A percentile compares a stretch with the other conserved stretches of the same genome.
phyloP scores from a whole-genome alignment of 2,888 invertebrate genomes.

The Clostera curtula region DNA sequence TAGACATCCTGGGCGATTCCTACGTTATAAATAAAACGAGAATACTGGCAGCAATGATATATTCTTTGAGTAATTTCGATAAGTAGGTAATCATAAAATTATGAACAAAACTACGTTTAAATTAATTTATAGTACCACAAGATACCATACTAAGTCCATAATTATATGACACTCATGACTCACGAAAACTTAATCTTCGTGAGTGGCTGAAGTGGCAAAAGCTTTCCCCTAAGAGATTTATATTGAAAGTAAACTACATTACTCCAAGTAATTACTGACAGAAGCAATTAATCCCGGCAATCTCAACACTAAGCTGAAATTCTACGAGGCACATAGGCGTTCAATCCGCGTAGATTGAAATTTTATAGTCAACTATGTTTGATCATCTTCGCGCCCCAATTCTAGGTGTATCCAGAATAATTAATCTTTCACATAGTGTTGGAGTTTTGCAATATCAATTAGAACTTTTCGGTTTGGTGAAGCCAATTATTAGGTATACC shows the following conservation, averaged over 20 bases:
- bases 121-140: slow-evolving; percentile 11
- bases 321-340: slow-evolving; percentile 17
- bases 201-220: slow-evolving; percentile 21
- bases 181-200: slow-evolving; percentile 20
- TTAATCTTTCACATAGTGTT: no score
- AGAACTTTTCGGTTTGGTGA: no score
- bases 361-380: slow-evolving; percentile 7
- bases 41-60: neutral
- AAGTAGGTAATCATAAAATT: neutral
- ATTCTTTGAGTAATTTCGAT: neutral
- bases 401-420: slow-evolving; percentile 2
- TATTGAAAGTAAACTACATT: slow-evolving; percentile 30
- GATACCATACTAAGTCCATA: slow-evolving; percentile 15
- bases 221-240: slow-evolving; percentile 30
- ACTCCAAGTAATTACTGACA: slow-evolving; percentile 30
- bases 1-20: no score
- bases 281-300: slow-evolving; percentile 28
- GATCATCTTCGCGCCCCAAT: slow-evolving; percentile 8
- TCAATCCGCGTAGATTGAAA: slow-evolving; percentile 14
- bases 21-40: no score
- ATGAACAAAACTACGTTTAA: slow-evolving; percentile 4
- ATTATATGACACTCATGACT: slow-evolving; percentile 19
- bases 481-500: no score
- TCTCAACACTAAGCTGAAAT: slow-evolving; percentile 21
- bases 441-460: no score